phyloP scores from a whole-genome alignment of 2,888 invertebrate genomes.

The Cordylochernes scorpioides region DNA sequence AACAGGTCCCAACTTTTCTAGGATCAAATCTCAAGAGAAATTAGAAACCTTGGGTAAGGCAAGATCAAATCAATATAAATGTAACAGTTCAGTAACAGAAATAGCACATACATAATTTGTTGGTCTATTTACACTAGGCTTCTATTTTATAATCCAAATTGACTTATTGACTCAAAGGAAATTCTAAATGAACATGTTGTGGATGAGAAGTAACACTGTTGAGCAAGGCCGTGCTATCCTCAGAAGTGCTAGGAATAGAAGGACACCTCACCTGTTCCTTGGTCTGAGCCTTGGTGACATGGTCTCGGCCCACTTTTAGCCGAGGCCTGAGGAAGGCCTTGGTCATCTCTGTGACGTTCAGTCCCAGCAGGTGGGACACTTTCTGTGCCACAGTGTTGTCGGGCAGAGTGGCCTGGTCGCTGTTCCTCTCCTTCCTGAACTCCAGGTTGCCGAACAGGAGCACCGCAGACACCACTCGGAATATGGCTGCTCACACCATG shows the following conservation, averaged over 20 bases:
- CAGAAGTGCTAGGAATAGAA: no score
- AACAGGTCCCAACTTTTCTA: no score
- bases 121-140: neutral
- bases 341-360: constrained; percentile 89
- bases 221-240: no score
- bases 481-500: constrained; percentile 37
- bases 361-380: constrained; percentile 67
- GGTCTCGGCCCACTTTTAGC: constrained; percentile 93
- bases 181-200: no score
- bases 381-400: constrained; percentile 98
- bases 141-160: neutral
- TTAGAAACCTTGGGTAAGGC: no score
- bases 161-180: neutral
- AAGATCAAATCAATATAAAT: no score
- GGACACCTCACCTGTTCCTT: constrained; percentile 69
- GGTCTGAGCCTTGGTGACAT: constrained; percentile 93
- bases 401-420: constrained; percentile 90
- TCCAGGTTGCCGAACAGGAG: constrained; percentile 95
- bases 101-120: neutral
- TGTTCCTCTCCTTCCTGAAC: constrained; percentile 91
- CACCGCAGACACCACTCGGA: constrained; percentile 80
- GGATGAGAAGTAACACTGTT: no score
- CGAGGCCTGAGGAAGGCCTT: constrained; percentile 89
- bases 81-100: no score
- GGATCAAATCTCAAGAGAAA: no score